These are phyloP conservation scores for Danio kyathit DNA, from an alignment of 2,797 vertebrate genomes.

Conservation along the genomic window DNA sequence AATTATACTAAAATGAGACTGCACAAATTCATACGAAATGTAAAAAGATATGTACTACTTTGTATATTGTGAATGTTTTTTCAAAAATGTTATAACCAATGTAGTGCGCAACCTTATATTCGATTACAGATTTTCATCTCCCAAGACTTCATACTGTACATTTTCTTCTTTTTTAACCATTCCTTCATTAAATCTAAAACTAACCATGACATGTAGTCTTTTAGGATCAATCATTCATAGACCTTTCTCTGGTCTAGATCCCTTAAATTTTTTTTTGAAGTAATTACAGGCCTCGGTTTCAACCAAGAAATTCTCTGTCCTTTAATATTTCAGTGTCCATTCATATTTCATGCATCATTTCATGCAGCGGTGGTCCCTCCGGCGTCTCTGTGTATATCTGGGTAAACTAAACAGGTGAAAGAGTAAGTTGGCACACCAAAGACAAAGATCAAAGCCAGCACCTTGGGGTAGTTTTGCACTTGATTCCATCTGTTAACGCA, in stretches of 20 bases:
- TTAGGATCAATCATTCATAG: constrained; percentile 51
- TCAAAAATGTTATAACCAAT: no score
- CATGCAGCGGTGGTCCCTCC: background rate
- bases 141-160: background rate
- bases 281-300: constrained; percentile 59
- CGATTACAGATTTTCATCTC: background rate
- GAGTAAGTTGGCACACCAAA: constrained; percentile 67
- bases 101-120: no score
- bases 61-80: no score
- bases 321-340: constrained; percentile 79
- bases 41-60: no score
- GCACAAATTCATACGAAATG: no score
- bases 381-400: constrained; percentile 50
- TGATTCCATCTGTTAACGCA: constrained; percentile 71
- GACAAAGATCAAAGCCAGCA: constrained; percentile 76
- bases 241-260: background rate
- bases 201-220: constrained; percentile 20
- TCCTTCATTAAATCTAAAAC: constrained; percentile 32
- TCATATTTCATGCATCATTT: constrained; percentile 74
- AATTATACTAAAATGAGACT: no score
- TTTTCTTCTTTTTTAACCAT: background rate
- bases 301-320: constrained; percentile 48
- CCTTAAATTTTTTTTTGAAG: constrained; percentile 2
- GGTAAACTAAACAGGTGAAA: constrained; percentile 58
- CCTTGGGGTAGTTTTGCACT: constrained; percentile 65